A percentile compares a stretch with the other conserved stretches of the same genome.
Conservation (phyloP, 2,888 invertebrate species). For the Nomada ferruginata region DNA sequence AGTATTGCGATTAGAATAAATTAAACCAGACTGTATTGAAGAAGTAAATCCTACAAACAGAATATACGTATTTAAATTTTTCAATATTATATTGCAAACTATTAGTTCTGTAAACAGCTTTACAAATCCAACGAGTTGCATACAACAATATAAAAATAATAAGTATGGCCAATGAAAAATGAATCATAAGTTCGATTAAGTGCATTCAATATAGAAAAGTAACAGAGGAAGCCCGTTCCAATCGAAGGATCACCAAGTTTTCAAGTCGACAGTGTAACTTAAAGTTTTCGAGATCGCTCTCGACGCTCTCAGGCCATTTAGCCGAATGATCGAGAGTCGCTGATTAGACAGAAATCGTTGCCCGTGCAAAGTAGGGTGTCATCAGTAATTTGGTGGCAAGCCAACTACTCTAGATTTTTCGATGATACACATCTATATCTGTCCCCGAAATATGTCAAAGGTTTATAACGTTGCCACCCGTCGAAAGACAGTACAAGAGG, state of each 20-base stretch:
- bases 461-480: constrained; percentile 4
- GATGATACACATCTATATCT: constrained; percentile 26
- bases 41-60: too few species aligned
- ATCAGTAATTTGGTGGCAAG: constrained; percentile 56
- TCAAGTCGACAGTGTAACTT: constrained; percentile 46
- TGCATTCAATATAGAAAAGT: too few species aligned
- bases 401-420: constrained; percentile 58
- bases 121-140: too few species aligned
- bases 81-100: too few species aligned
- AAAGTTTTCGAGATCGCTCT: constrained; percentile 42
- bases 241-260: constrained; percentile 14
- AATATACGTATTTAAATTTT: too few species aligned
- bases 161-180: too few species aligned
- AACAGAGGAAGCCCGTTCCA: too few species aligned
- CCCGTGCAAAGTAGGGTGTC: constrained; percentile 41
- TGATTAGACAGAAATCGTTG: constrained; percentile 55
- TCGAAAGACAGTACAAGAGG: neutral
- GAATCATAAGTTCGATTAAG: too few species aligned
- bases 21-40: too few species aligned
- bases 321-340: constrained; percentile 50
- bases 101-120: too few species aligned
- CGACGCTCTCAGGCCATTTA: constrained; percentile 29
- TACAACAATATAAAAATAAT: too few species aligned
- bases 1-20: too few species aligned
- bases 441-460: constrained; percentile 44